Evolutionary conservation across 2,888 invertebrate genomes (phyloP), one percentile per base, ranked within the genome.

Genomic region (Pristionchus entomophagus): DNA sequence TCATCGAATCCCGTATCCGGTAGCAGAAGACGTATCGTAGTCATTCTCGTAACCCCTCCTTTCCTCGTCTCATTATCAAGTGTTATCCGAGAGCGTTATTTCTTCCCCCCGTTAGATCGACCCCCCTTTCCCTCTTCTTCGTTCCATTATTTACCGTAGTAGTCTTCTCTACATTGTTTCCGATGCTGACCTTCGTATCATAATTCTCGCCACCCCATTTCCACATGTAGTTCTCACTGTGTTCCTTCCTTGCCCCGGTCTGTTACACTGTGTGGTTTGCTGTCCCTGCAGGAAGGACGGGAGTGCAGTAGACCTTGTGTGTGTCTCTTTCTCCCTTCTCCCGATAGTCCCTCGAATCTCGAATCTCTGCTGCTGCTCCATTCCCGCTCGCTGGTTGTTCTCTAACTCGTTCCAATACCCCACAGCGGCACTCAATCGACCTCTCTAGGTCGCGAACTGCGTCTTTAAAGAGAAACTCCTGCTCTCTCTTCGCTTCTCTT

Each of bases 371-470:
- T 45, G 45, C 45, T n/a, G 65, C 35, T 32, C 35, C 65, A 65
- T 65, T 65, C 65, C 8, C 35, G 32, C 65, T 29, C 65, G 14
- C 19, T 22, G 65, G 35, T 65, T 35, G 65, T 19, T 65, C 65
- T 65, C 65, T 65, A 65, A 65, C 65, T 35, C 65, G 65, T 65
- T 65, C 65, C 65, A 35, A 65, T 14, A 10, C 35, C 65, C 65
- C 19, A 65, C 45, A 10, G 8, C 8, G 45, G 65, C 65, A 65
- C 65, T 65, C 65, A 65, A 65, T 35, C 65, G 65, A 65, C 65
- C 65, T 65, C 65, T 65, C 65, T 65, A 65, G 65, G 65, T 65
- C 65, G 65, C 65, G 65, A 65, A 65, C 65, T 35, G 65, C 65
- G 35, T 22, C 65, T 65, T 65, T 65, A 65, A 65, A 65, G 65